These are phyloP conservation scores for Scopus umbretta DNA, from an alignment of 2,113 vertebrate species.

Conservation along the genomic window DNA sequence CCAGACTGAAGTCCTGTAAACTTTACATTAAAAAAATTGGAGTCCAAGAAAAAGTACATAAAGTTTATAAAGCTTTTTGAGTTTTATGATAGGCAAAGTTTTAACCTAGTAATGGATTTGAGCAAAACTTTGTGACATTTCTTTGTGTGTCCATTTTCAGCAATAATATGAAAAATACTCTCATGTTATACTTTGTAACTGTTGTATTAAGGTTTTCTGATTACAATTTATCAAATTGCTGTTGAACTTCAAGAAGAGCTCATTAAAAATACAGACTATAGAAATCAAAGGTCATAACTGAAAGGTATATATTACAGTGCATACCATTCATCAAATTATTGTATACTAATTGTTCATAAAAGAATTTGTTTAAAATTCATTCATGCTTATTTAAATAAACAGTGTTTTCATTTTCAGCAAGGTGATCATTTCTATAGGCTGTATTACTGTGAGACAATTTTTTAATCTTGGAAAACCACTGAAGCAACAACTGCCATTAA, in stretches of 20 bases:
- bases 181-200: neutral
- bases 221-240: neutral
- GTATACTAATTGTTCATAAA: neutral
- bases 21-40: neutral
- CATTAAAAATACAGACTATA: neutral
- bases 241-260: neutral
- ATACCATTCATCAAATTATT: neutral
- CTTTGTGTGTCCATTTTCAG: neutral
- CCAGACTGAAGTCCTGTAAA: neutral
- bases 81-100: neutral
- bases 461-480: neutral
- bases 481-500: neutral
- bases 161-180: neutral
- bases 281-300: neutral
- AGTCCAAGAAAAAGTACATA: neutral
- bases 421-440: neutral
- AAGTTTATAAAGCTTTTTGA: neutral
- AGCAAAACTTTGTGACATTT: neutral
- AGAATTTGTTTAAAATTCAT: neutral
- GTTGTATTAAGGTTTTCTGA: neutral
- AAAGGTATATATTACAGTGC: neutral
- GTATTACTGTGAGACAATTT: neutral
- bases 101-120: neutral
- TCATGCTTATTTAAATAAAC: neutral
- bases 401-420: neutral